Percentiles rank a stretch among this genome's conserved stretches.
These are phyloP conservation scores for Prorops nasuta DNA, from an alignment of 1,140 invertebrate genomes.

Conservation along the genomic window DNA sequence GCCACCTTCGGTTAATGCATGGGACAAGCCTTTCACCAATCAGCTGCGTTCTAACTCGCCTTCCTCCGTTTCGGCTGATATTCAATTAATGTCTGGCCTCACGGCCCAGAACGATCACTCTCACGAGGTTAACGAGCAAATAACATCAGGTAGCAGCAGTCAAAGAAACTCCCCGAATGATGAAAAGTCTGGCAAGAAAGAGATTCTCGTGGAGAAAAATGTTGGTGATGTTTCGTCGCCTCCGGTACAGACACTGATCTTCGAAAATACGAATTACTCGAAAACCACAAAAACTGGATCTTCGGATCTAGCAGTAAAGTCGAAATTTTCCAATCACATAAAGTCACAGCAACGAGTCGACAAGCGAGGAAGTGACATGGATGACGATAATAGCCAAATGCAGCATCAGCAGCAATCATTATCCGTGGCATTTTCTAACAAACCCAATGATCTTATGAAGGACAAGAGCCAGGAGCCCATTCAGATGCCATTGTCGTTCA, in stretches of 20 bases:
- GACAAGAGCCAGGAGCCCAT: conserved; percentile 60
- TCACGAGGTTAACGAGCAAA: conserved; percentile 37
- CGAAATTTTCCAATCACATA: conserved; percentile 55
- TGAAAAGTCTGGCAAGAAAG: conserved; percentile 52
- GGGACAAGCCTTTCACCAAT: conserved; percentile 79
- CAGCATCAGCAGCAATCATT: conserved; percentile 48
- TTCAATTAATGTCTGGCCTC: conserved; percentile 43
- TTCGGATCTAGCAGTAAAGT: conserved; percentile 51
- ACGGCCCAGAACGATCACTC: conserved; percentile 35
- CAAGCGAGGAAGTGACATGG: conserved; percentile 47
- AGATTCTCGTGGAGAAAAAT: conserved; percentile 54
- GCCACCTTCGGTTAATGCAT: conserved; percentile 73
- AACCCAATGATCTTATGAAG: conserved; percentile 61
- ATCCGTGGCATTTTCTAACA: conserved; percentile 61
- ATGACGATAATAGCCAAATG: conserved; percentile 46
- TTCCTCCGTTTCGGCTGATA: conserved; percentile 35
- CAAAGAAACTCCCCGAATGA: conserved; percentile 59
- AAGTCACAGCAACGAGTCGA: conserved; percentile 49
- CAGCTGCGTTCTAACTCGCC: conserved; percentile 60
- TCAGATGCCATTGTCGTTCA: conserved; percentile 62
- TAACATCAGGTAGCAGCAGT: conserved; percentile 52
- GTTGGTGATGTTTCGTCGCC: conserved; percentile 71
- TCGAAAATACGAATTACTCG: conserved; percentile 86
- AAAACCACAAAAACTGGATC: conserved; percentile 53
- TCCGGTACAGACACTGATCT: conserved; percentile 85